These are phyloP conservation scores for Ophthalmolycus amberensis DNA, from an alignment of 2,113 vertebrate species.

Conservation along the genomic window DNA sequence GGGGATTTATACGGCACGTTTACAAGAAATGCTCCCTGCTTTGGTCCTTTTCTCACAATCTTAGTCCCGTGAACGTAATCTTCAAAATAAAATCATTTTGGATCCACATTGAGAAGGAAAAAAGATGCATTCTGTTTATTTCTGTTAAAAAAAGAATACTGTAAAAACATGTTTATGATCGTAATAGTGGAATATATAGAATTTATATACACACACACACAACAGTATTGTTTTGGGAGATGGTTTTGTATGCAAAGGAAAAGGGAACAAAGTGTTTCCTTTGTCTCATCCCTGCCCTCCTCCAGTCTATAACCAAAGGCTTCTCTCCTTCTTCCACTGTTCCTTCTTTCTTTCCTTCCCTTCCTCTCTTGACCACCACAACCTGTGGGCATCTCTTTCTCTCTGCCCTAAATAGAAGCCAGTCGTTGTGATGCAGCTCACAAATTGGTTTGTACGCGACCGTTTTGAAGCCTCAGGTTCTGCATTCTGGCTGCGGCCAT, in stretches of 20 bases:
- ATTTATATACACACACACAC: no score
- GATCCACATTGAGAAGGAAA: no score
- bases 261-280: background rate
- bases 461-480: no score
- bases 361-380: background rate
- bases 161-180: no score
- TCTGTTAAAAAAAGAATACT: no score
- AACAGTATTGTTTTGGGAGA: background rate
- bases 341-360: background rate
- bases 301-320: background rate
- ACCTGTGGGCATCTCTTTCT: slow-evolving; percentile 7
- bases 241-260: background rate
- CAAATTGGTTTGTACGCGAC: no score
- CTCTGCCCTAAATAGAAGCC: slow-evolving; percentile 52
- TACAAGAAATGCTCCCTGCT: background rate
- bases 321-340: background rate
- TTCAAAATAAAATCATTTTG: no score
- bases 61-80: no score
- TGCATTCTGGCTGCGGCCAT: no score
- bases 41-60: background rate
- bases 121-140: no score
- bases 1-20: no score
- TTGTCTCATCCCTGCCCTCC: background rate
- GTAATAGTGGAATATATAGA: background rate
- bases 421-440: slow-evolving; percentile 8